phyloP scores from a whole-genome alignment of 2,888 invertebrate genomes.

The Acronicta aceris region DNA sequence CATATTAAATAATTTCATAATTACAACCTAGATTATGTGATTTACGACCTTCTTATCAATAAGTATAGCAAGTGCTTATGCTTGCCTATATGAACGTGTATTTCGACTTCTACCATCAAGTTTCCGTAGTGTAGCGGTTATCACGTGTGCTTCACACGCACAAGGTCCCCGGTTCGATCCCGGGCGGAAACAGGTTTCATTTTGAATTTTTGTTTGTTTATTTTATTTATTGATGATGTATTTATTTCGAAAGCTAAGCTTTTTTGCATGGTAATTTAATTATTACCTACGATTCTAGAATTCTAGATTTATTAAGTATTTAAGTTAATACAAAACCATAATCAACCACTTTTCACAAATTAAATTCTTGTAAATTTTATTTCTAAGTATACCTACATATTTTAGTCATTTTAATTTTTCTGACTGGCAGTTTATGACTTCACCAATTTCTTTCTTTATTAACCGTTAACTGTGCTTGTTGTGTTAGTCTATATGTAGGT shows the following conservation, averaged over 20 bases:
- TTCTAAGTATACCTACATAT: too few relatives aligned
- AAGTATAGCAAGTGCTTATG: slow-evolving; percentile 1
- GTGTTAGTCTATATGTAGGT: too few relatives aligned
- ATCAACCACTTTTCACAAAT: too few relatives aligned
- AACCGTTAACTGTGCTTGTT: too few relatives aligned
- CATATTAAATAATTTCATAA: slow-evolving; percentile 28
- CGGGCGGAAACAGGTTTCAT: slow-evolving; percentile 89
- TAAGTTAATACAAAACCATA: too few relatives aligned
- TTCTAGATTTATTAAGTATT: too few relatives aligned
- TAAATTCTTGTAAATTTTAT: too few relatives aligned
- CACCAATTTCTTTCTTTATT: too few relatives aligned
- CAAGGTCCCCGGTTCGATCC: slow-evolving; percentile 93
- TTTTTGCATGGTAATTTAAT: too few relatives aligned
- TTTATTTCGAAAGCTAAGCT: not conserved
- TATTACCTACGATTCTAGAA: too few relatives aligned
- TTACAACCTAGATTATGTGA: slow-evolving; percentile 42
- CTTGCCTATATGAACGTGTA: not conserved
- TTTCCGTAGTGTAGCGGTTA: slow-evolving; percentile 94
- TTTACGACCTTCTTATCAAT: slow-evolving; percentile 37
- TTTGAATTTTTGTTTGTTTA: slow-evolving; percentile 27
- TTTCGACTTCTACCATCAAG: slow-evolving; percentile 35
- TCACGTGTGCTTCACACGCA: slow-evolving; percentile 95
- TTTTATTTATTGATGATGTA: not conserved
- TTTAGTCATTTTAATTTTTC: too few relatives aligned
- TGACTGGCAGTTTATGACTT: too few relatives aligned